Conservation (phyloP, 2,888 invertebrate genomes). For the Acanthosepion pharaonis region DNA sequence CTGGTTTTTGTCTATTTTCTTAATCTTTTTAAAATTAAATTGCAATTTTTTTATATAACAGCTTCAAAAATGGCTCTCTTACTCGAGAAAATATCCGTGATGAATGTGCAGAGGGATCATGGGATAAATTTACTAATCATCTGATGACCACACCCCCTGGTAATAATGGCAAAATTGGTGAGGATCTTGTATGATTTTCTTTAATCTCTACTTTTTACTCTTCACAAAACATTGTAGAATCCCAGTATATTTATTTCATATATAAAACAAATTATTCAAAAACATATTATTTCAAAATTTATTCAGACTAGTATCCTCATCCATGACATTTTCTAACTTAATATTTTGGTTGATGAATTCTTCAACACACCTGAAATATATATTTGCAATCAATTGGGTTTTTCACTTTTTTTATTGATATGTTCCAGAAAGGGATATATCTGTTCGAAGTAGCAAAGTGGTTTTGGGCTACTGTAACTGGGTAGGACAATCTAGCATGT, state of each 20-base stretch:
- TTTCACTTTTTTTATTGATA: no score
- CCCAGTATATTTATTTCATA: neutral
- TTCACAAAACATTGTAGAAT: neutral
- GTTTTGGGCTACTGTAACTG: no score
- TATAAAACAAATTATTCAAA: neutral
- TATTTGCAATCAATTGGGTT: neutral
- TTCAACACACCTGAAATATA: neutral
- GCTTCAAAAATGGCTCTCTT: conserved; percentile 90
- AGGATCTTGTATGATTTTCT: conserved; percentile 37
- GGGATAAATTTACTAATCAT: conserved; percentile 88
- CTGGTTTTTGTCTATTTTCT: neutral
- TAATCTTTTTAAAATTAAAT: conserved; percentile 46
- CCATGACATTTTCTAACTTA: neutral
- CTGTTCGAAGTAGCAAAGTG: no score
- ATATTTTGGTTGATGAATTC: neutral
- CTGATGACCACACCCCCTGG: conserved; percentile 89
- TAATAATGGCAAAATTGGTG: conserved; percentile 89
- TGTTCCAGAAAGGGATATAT: no score
- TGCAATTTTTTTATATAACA: conserved; percentile 75
- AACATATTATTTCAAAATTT: neutral
- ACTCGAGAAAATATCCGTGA: conserved; percentile 89
- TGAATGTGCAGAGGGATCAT: conserved; percentile 83
- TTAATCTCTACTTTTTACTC: neutral
- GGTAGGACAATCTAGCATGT: no score
- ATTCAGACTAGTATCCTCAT: neutral